Base-by-base conservation (phyloP, 2,888 invertebrate species). In the Hemaris fuciformis region DNA sequence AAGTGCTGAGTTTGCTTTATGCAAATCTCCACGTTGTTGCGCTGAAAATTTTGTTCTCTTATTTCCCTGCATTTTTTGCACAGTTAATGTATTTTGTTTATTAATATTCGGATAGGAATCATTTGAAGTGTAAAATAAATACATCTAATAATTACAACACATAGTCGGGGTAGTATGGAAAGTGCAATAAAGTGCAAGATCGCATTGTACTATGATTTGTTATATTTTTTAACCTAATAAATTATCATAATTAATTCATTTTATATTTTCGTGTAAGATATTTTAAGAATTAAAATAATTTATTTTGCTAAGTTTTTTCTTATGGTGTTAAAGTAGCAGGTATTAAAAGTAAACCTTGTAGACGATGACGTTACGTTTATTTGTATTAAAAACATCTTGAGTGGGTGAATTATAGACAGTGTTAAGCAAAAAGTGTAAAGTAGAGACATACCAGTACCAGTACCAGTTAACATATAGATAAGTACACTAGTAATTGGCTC, bases 361-460 rank as follows among this genome's bases (percentile, higher is more conserved):
- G 53, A 27, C 8, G 6, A 48, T 48, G 48, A 48, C 23, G 15
- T 27, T 46, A 22, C 15, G n/a, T 18, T 10, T 31, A 18, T 53
- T 31, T 27, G 10, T 20, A 31, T 31, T 18, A 27, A 18, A 53
- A 31, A 31, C 38, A 38, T 38, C 18, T 18, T 18, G 31, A 31
- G 53, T 53, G 53, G 53, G 53, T 31, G 53, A 53, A 27, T 10
- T 53, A 27, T 53, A 53, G 27, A 31, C 53, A 53, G 53, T 31
- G 18, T 31, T 31, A 31, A 31, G 31, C 53, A 53, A 23, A 6
- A 8, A 53, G 18, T 10, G 31, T 18, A 31, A 31, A 27, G 15
- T 31, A 4, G 25, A 48, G 48, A 48, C 48, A 15, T 48, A 48
- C 25, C 48, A 15, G 48, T 48, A 48, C 48, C 25, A 48, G 18